Evolutionary conservation across 2,888 invertebrate species (phyloP).

Genomic region (Hypercompe scribonia): DNA sequence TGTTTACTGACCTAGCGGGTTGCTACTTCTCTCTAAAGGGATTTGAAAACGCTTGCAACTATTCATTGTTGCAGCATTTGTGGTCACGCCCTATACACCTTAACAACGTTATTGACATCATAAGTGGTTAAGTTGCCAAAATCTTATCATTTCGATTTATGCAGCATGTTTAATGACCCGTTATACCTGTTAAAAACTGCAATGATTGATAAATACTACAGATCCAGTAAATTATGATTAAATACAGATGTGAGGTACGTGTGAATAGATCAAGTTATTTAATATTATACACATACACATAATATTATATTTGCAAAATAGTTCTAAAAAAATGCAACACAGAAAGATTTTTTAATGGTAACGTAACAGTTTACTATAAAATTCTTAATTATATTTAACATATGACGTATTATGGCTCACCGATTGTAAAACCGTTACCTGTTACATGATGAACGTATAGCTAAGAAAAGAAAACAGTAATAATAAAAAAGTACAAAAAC

Average conservation of each 20-base stretch:
- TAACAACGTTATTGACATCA: slow-evolving; percentile 38
- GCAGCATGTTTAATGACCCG: slow-evolving; percentile 25
- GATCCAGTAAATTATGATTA: slow-evolving; percentile 26
- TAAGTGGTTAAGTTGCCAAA: slow-evolving; percentile 32
- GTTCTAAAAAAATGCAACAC: no score
- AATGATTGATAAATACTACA: slow-evolving; percentile 20
- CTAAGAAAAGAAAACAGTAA: no score
- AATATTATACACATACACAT: no score
- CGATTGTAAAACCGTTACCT: neutral
- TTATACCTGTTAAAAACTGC: slow-evolving; percentile 32
- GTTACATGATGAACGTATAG: no score
- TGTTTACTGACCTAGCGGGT: neutral
- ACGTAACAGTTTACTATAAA: neutral
- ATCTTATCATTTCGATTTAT: slow-evolving; percentile 42
- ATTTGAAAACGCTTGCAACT: neutral
- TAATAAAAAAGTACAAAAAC: no score
- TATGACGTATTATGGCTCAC: neutral
- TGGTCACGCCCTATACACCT: slow-evolving; percentile 29
- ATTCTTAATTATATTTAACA: neutral
- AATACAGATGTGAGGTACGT: no score
- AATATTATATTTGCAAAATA: no score
- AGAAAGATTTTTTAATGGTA: neutral
- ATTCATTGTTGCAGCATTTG: neutral
- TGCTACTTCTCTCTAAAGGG: neutral
- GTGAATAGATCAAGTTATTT: no score